These are phyloP conservation scores for Amphipyra berbera DNA, from an alignment of 2,888 invertebrate genomes.

Conservation along the genomic window DNA sequence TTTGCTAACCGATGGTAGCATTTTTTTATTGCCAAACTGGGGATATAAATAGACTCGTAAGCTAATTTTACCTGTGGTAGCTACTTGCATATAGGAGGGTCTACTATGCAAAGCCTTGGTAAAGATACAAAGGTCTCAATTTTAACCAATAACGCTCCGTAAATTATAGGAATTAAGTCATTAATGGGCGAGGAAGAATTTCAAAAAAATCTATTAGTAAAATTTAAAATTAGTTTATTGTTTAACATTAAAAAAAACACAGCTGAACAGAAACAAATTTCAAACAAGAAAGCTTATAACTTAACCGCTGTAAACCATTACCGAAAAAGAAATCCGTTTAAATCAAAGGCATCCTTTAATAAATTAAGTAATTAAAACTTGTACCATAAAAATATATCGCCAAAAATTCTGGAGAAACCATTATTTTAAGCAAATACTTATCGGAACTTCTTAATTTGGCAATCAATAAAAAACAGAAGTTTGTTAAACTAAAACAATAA, in stretches of 20 bases:
- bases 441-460: conserved; percentile 53
- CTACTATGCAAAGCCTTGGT: too few relatives aligned
- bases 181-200: too few relatives aligned
- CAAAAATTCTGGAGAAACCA: conserved; percentile 24
- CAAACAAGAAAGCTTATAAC: not conserved
- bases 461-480: conserved; percentile 62
- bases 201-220: too few relatives aligned
- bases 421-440: conserved; percentile 53
- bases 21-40: too few relatives aligned
- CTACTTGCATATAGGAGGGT: too few relatives aligned
- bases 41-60: too few relatives aligned
- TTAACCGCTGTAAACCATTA: conserved; percentile 5
- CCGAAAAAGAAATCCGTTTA: conserved; percentile 26
- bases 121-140: too few relatives aligned
- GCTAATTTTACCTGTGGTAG: too few relatives aligned
- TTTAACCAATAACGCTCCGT: too few relatives aligned
- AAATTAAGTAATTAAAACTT: conserved; percentile 56
- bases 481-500: conserved; percentile 41
- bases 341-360: conserved; percentile 44
- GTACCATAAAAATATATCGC: conserved; percentile 49
- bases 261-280: not conserved
- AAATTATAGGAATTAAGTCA: too few relatives aligned
- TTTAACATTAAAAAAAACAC: not conserved
- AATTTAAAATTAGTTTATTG: too few relatives aligned
- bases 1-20: too few relatives aligned